Conservation (phyloP, 2,888 invertebrate species). For the Yponomeuta plumbellus region DNA sequence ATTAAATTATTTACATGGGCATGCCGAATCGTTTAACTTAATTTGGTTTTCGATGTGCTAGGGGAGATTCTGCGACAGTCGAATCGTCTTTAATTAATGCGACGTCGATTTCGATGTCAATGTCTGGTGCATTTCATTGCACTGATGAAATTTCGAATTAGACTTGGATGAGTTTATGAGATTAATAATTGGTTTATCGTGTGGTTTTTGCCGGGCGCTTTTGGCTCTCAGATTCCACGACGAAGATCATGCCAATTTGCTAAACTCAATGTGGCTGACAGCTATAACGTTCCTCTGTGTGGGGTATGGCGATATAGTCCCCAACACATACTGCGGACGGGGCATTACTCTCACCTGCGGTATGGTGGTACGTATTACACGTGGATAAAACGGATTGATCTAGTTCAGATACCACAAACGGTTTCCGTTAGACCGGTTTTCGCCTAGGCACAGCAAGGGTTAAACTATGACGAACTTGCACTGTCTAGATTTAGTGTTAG, state of each 20-base stretch:
- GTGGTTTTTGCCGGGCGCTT: slow-evolving; percentile 74
- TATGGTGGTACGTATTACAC: slow-evolving; percentile 94
- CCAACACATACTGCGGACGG: slow-evolving; percentile 99
- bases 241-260: slow-evolving; percentile 98
- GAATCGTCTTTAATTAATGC: not conserved
- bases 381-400: slow-evolving; percentile 32
- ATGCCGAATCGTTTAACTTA: slow-evolving; percentile 46
- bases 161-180: not conserved
- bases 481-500: slow-evolving; percentile 47
- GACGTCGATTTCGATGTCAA: not conserved
- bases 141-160: not conserved
- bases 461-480: slow-evolving; percentile 39
- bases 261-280: slow-evolving; percentile 99
- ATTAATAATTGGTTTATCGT: slow-evolving; percentile 51
- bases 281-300: slow-evolving; percentile 99
- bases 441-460: slow-evolving; percentile 52
- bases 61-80: slow-evolving; percentile 20
- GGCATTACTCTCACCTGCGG: slow-evolving; percentile 99
- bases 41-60: slow-evolving; percentile 38
- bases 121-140: not conserved
- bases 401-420: slow-evolving; percentile 20
- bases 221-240: slow-evolving; percentile 93
- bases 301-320: slow-evolving; percentile 99
- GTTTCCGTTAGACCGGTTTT: slow-evolving; percentile 16
- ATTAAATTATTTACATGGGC: slow-evolving; percentile 45